A percentile compares a stretch with the other conserved stretches of the same genome.
Evolutionary conservation across 2,797 vertebrate genomes (phyloP).

Genomic region (Dromococcyx pavoninus): DNA sequence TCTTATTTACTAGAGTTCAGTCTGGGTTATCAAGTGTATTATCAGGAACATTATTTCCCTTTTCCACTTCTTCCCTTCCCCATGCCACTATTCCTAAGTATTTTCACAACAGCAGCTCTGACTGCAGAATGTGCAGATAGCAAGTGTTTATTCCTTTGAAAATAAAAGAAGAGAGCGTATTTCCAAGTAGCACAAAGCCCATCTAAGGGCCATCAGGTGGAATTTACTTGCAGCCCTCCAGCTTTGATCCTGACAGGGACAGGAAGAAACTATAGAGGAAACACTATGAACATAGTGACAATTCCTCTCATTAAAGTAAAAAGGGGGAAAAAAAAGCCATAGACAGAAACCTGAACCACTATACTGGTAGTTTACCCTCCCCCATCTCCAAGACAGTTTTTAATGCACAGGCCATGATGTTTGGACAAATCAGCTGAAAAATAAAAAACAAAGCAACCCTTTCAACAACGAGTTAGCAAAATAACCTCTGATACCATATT

Average conservation of each 20-base stretch:
- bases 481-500: rapidly evolving
- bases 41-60: not conserved
- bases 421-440: not conserved
- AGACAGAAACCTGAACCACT: not conserved
- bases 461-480: rapidly evolving
- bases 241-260: not conserved
- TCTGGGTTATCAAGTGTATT: rapidly evolving
- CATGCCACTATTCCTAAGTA: not conserved
- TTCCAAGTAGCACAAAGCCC: not conserved
- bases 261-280: not conserved
- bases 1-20: rapidly evolving
- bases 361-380: not conserved
- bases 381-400: not conserved
- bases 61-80: not conserved
- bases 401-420: not conserved
- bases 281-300: rapidly evolving
- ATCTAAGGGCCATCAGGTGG: not conserved
- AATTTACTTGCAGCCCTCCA: not conserved
- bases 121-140: not conserved
- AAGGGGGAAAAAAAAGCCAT: not conserved
- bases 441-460: not conserved
- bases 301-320: not conserved
- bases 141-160: not conserved
- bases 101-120: not conserved
- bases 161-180: not conserved